Evolutionary conservation across 2,113 vertebrate species (phyloP), one percentile per base, ranked within the genome.

Genomic region (Seriola dumerili): DNA sequence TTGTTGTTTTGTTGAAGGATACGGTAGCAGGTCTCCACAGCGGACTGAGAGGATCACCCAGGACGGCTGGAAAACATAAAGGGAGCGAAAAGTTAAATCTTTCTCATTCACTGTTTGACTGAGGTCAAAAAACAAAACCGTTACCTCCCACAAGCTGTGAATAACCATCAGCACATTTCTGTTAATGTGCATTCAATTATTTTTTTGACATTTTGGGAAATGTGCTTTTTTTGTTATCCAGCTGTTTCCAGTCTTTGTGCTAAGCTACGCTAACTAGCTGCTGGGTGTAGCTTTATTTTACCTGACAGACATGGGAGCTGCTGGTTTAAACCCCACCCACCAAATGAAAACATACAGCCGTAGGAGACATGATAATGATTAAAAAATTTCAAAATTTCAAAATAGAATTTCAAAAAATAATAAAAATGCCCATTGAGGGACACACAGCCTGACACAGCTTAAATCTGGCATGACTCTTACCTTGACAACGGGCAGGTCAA

Each of bases 401-500:
- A 48, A 48, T 5, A 16, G 42, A 44, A 8, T 9, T 44, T 12
- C 8, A 21, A 52, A 52, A 19, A 52, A 52, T 7, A 52, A 48
- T 4, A 48, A 29, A 13, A 23, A 29, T 14, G 1, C 42, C 8
- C 17, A 48, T 67, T 34, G 14, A 54, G 21, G 17, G 8, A 46
- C 54, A 52, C 2, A 4, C 21, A 29, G 29, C 2, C 29, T 11
- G 32, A 44, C 17, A 1, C 16, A 19, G 4, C 3, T 34, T 8
- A 16, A 6, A 19, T 59, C 12, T 7, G 17, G 23, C 36, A 25
- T 3, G 46, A 21, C 0, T 4, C 78, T 92, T 74, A 99, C 98
- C 96, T 99, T 99, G 67, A 99, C 97, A 14, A 99, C 97, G 12
- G 98, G 98, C 32, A 99, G 94, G 86, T 99, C 97, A 80, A 99